These are phyloP conservation scores for Bactericera cockerelli DNA, from an alignment of 1,140 invertebrate genomes.

Conservation along the genomic window DNA sequence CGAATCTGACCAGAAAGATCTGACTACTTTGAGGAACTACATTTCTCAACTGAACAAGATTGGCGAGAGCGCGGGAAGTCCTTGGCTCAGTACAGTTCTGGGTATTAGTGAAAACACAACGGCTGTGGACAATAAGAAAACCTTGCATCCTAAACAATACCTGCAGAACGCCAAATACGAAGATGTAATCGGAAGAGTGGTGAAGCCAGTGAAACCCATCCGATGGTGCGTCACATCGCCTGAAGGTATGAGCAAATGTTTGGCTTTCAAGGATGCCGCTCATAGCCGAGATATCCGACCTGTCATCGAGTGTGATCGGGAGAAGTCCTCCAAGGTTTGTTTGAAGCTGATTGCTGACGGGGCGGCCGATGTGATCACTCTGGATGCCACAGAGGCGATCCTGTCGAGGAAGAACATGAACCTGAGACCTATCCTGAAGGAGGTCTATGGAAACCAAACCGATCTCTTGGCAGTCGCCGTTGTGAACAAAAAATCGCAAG, in stretches of 20 bases:
- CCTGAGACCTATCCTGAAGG: slow-evolving; percentile 34
- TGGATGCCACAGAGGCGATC: slow-evolving; percentile 41
- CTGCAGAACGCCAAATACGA: slow-evolving; percentile 53
- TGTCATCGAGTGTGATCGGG: slow-evolving; percentile 43
- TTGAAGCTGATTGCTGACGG: slow-evolving; percentile 44
- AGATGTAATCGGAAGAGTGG: slow-evolving; percentile 56
- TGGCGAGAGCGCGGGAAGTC: slow-evolving; percentile 32
- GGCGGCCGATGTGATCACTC: slow-evolving; percentile 41
- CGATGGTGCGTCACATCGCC: slow-evolving; percentile 46
- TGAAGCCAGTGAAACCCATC: slow-evolving; percentile 35
- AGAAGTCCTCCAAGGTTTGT: slow-evolving; percentile 40
- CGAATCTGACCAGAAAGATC: background rate
- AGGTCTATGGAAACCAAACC: slow-evolving; percentile 32
- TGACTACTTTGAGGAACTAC: slow-evolving; percentile 23
- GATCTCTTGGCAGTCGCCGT: slow-evolving; percentile 41
- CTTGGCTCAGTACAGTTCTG: slow-evolving; percentile 39
- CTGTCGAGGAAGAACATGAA: slow-evolving; percentile 34
- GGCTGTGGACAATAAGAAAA: slow-evolving; percentile 41
- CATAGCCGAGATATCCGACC: slow-evolving; percentile 56
- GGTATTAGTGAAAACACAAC: slow-evolving; percentile 36
- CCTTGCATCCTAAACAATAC: slow-evolving; percentile 43
- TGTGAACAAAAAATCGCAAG: slow-evolving; percentile 32
- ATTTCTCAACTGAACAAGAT: slow-evolving; percentile 30
- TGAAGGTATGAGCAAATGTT: slow-evolving; percentile 46
- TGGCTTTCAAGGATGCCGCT: slow-evolving; percentile 43